phyloP scores from a whole-genome alignment of 2,113 vertebrate genomes.

The Chamaetylas fuelleborni region DNA sequence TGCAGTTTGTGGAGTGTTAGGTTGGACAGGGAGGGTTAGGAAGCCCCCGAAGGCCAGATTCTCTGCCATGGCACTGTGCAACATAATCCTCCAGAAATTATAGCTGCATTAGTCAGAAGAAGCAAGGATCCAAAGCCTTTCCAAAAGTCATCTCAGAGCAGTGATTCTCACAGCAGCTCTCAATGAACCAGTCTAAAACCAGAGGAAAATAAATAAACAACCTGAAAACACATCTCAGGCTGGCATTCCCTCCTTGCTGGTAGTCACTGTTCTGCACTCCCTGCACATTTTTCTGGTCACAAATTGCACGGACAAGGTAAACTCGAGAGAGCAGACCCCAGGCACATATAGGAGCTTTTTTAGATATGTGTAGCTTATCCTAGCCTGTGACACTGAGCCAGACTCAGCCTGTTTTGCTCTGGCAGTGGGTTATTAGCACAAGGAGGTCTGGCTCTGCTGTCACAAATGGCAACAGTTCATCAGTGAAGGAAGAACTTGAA shows the following conservation, averaged over 20 bases:
- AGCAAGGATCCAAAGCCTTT: neutral
- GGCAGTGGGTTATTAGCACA: too few species aligned
- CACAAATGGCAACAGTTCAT: rapidly evolving
- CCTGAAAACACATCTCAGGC: neutral
- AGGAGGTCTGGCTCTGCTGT: neutral
- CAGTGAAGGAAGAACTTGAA: neutral
- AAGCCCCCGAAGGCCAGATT: neutral
- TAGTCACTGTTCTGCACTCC: neutral
- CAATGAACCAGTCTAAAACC: neutral
- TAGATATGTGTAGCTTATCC: neutral
- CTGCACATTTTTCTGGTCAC: neutral
- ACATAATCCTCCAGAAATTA: neutral
- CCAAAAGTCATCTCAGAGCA: neutral
- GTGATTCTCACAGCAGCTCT: neutral
- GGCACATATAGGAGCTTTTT: neutral
- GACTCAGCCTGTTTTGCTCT: neutral
- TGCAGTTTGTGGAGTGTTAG: neutral
- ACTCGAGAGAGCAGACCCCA: neutral
- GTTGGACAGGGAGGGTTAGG: neutral
- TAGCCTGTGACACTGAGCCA: neutral
- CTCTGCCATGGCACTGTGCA: rapidly evolving
- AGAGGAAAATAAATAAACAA: neutral
- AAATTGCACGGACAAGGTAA: neutral
- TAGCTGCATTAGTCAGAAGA: neutral
- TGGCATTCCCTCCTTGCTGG: neutral